Base-by-base conservation (phyloP, 2,797 vertebrate genomes). In the Cirrhinus mrigala region DNA sequence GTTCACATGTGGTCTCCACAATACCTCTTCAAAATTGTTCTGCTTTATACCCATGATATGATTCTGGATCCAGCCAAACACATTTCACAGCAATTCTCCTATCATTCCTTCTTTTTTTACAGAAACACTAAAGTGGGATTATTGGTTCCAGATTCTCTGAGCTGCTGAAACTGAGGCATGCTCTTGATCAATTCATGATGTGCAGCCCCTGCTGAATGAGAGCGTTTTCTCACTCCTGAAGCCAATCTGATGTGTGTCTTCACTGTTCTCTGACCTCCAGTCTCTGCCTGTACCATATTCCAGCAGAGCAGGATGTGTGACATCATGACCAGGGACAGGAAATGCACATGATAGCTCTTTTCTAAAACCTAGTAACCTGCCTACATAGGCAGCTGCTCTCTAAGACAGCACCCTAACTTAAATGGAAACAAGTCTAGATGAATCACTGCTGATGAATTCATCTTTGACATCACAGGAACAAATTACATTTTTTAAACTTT, bases 141-240 rank as follows among this genome's bases (percentile, higher is more conserved):
- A 92, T 89, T 90, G 84, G 88, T 92, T 90, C 90, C 89, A 92
- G 90, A 89, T 82, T 44, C 46, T 27, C 64, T 70, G 60, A 88
- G 88, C 64, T 83, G 79, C 20, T 79, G 69, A 29, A 90, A 89
- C 78, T 56, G 58, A 79, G 87, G 84, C 50, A 83, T 88, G 84
- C 89, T 91, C 91, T 69, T 78, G 84, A 89, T 76, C 88, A 91
- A 92, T 92, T 94, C 90, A 94, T 69, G 76, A 93, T 86, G 89
- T 89, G 87, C 80, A 92, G 87, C 83, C 88, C 68, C 88, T 92
- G 89, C 87, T 90, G 88, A 81, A 83, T 74, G 90, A 76, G 85
- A 87, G 70, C 90, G 87, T 87, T 92, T 91, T 90, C 77, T 77
- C 78, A 48, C 85, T 86, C 79, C 44, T 86, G 85, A 87, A 83